Evolutionary conservation across 2,888 invertebrate genomes (phyloP), one percentile per base, ranked within the genome.

Genomic region (Palloptera scutellata): DNA sequence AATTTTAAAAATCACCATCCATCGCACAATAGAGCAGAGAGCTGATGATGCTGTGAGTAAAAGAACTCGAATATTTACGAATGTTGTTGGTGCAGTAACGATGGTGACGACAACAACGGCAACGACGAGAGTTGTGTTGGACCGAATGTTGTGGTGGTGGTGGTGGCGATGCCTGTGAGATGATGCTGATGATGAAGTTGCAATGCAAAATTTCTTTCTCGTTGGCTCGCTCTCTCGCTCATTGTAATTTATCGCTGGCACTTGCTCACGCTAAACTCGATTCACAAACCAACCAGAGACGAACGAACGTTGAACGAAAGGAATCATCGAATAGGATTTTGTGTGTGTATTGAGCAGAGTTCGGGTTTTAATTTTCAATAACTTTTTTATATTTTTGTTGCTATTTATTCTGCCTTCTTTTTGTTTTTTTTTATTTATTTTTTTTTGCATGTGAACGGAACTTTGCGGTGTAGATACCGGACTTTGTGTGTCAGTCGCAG

Each of bases 211-310:
- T 30, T 30, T 30, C 30, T 6, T 30, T 30, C 30, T 30, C 53
- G 20, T 10, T n/a, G 9, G 19, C n/a, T 45, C 13, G 43, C 63
- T 63, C 55, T 15, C 40, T 63, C 55, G 63, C 41, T 20, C 45
- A n/a, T 12, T 64, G 70, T 73, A 76, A 75, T 76, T 75, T 72
- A 74, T 73, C 70, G 75, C 74, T 73, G 73, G 73, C 74, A 75
- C 70, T 75, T 76, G 76, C 70, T 70, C 74, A 72, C 71, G 70
- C 72, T 71, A 69, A 72, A 72, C 71, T 69, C 17, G 30, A 30
- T 4, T 30, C 30, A 4, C 30, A 30, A 30, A 30, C 30, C 2
- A 6, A 30, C 30, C 3, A 30, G 30, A 6, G 30, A 30, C 30
- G 30, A 4, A 30, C 30, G 30, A 30, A 30, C 30, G 30, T 30